Percentiles rank a stretch among this genome's conserved stretches.
These are phyloP conservation scores for cat (Felis catus) DNA, from an alignment of 2,113 vertebrate species.

Conservation along the genomic window F.catus_Fca126_mat1.0 CM031419.1:138172501-138173000, in stretches of 20 bases:
- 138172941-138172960: neutral
- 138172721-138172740: neutral
- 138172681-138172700: neutral
- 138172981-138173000: neutral
- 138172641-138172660: constrained; percentile 16
- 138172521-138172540: neutral
- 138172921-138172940: neutral
- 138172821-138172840: neutral
- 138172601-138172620: neutral
- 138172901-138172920: neutral
- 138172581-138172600: neutral
- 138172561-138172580: neutral
- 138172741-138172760: neutral
- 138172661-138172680: neutral
- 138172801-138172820: neutral
- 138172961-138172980: neutral
- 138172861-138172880: constrained; percentile 4
- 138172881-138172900: neutral
- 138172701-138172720: neutral
- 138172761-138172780: neutral
- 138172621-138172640: neutral
- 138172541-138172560: neutral
- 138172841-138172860: neutral
- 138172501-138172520: neutral
- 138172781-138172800: neutral